Percentiles rank a stretch among this genome's conserved stretches.
phyloP scores from a whole-genome alignment of 1,140 invertebrate species.

The Drosophila dunni region DNA sequence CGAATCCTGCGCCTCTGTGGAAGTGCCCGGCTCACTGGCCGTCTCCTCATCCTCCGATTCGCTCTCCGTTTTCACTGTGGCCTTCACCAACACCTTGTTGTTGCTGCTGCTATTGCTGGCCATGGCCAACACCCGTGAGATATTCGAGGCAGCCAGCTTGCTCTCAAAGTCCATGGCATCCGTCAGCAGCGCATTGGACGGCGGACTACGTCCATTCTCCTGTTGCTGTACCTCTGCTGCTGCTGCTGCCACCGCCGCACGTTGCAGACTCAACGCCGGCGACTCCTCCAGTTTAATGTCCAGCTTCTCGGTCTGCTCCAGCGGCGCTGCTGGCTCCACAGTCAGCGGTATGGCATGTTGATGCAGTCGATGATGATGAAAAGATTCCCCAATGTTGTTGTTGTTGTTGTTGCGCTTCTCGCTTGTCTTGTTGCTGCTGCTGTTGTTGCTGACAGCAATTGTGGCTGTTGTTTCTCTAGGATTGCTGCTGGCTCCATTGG shows the following conservation, averaged over 20 bases:
- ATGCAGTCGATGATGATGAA: slow-evolving; percentile 66
- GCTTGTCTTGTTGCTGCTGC: slow-evolving; percentile 26
- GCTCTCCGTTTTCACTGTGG: slow-evolving; percentile 32
- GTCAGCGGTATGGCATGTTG: slow-evolving; percentile 78
- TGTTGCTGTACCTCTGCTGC: slow-evolving; percentile 26
- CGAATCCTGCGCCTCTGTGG: slow-evolving; percentile 63
- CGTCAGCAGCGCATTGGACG: slow-evolving; percentile 25
- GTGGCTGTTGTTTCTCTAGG: slow-evolving; percentile 11
- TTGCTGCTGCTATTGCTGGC: slow-evolving; percentile 49
- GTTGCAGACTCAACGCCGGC: slow-evolving; percentile 69
- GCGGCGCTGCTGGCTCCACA: slow-evolving; percentile 76
- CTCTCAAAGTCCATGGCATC: slow-evolving; percentile 79
- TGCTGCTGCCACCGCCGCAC: slow-evolving; percentile 51
- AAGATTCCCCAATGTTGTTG: slow-evolving; percentile 39
- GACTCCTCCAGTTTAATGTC: slow-evolving; percentile 81
- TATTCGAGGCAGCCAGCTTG: slow-evolving; percentile 78
- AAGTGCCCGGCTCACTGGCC: slow-evolving; percentile 58
- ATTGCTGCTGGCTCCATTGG: slow-evolving; percentile 29
- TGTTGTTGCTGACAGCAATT: slow-evolving; percentile 24
- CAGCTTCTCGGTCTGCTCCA: slow-evolving; percentile 81
- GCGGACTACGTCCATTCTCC: slow-evolving; percentile 41
- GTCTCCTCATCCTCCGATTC: slow-evolving; percentile 55
- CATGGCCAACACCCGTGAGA: slow-evolving; percentile 71
- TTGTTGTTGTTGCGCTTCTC: slow-evolving; percentile 46
- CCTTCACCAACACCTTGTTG: slow-evolving; percentile 26